Conservation (phyloP, 2,113 vertebrate genomes). For the Mellivora capensis region DNA sequence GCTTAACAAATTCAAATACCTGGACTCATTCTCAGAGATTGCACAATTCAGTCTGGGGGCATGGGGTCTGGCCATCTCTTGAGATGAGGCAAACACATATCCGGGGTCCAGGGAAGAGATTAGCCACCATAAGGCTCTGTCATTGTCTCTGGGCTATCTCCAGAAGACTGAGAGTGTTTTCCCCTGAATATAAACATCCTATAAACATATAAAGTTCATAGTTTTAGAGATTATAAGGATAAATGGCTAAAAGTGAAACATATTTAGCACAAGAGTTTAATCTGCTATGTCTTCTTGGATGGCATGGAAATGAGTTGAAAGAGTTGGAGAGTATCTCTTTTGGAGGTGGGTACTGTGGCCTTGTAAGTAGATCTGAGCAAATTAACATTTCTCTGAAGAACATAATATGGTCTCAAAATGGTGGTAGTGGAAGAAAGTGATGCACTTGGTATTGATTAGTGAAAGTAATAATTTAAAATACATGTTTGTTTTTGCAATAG, state of each 20-base stretch:
- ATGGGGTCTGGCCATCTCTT: not conserved
- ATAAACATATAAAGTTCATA: not conserved
- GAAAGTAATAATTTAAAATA: not conserved
- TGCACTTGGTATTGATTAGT: not conserved
- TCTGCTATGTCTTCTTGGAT: not conserved
- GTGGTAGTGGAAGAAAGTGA: not conserved
- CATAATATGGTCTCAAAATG: not conserved
- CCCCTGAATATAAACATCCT: not conserved
- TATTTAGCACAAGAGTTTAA: not conserved
- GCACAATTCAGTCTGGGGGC: not conserved
- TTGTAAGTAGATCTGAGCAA: not conserved
- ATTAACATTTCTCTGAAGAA: not conserved
- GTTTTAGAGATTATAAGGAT: not conserved
- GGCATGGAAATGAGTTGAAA: not conserved
- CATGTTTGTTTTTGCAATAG: not conserved
- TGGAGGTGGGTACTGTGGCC: not conserved
- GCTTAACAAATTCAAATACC: not conserved
- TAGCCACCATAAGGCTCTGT: not conserved
- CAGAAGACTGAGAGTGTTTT: not conserved
- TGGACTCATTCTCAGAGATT: not conserved
- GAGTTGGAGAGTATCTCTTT: not conserved
- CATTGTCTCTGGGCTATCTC: not conserved
- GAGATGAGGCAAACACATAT: not conserved
- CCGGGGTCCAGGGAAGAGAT: not conserved
- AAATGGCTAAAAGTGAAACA: not conserved